Conservation (phyloP, 2,113 vertebrate species). For the Prunella himalayana region DNA sequence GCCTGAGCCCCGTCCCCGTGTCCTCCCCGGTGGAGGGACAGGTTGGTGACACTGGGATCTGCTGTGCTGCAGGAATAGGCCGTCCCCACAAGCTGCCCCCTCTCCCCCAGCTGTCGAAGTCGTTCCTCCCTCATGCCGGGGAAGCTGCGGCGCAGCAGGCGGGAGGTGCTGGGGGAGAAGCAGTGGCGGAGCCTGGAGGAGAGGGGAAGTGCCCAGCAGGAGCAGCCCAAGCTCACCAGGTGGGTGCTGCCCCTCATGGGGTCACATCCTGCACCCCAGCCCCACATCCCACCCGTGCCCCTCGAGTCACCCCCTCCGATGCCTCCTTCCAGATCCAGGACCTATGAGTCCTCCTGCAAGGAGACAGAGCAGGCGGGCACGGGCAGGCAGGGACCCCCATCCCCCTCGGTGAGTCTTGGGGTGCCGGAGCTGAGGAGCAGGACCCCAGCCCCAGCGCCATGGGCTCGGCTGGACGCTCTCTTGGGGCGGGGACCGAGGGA, state of each 20-base stretch:
- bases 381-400: not conserved
- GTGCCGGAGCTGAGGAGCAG: not conserved
- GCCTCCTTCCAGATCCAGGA: conserved; percentile 6
- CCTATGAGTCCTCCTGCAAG: not conserved
- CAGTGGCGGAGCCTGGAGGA: conserved; percentile 81
- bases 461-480: rapidly evolving
- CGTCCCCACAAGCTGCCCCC: not conserved
- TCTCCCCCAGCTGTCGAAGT: not conserved
- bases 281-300: not conserved
- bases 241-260: not conserved
- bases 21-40: not conserved
- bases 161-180: conserved; percentile 51
- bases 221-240: not conserved
- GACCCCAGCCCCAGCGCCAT: not conserved
- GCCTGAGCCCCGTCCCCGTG: not conserved
- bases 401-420: not conserved
- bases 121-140: not conserved
- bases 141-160: conserved; percentile 59
- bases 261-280: not conserved
- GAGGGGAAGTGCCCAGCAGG: not conserved
- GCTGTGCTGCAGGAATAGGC: not conserved
- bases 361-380: not conserved
- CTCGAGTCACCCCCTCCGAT: not conserved
- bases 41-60: not conserved
- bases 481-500: rapidly evolving